phyloP scores from a whole-genome alignment of 2,888 invertebrate species.

The Ennomos erosarius region DNA sequence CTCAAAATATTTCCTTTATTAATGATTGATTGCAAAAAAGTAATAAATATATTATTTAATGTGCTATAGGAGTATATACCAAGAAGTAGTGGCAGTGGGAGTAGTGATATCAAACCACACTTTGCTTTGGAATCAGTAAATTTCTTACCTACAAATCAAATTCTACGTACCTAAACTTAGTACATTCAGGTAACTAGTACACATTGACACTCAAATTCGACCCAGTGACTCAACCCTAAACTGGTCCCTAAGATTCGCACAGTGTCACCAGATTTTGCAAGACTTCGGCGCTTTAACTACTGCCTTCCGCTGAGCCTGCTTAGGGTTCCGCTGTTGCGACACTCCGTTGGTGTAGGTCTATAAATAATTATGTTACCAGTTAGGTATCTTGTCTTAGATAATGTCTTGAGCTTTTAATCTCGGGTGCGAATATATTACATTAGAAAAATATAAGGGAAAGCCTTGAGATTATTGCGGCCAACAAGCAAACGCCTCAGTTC shows the following conservation, averaged over 20 bases:
- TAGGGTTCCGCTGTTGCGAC: slow-evolving; percentile 32
- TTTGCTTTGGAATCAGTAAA: too few species aligned
- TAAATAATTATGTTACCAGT: slow-evolving; percentile 2
- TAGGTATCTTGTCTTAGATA: slow-evolving; percentile 1
- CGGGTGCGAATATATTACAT: neutral
- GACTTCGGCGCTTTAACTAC: slow-evolving; percentile 38
- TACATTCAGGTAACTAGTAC: slow-evolving; percentile 2
- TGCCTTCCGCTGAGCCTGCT: slow-evolving; percentile 41
- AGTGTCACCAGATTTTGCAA: slow-evolving; percentile 43
- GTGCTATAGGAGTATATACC: too few species aligned
- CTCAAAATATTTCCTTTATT: too few species aligned
- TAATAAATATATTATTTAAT: too few species aligned
- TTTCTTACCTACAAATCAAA: neutral
- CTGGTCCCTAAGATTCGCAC: slow-evolving; percentile 14
- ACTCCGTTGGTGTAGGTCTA: slow-evolving; percentile 1
- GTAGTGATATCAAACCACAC: too few species aligned
- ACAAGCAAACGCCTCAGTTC: too few species aligned
- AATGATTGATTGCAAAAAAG: too few species aligned
- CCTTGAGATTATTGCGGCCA: too few species aligned
- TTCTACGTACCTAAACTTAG: neutral
- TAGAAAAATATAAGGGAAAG: too few species aligned
- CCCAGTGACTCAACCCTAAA: slow-evolving; percentile 17
- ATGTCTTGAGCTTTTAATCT: too few species aligned
- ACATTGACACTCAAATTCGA: slow-evolving; percentile 3
- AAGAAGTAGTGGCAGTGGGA: too few species aligned